Evolutionary conservation across 2,888 invertebrate genomes (phyloP), one percentile per base, ranked within the genome.

Genomic region (Drosophila pseudotakahashii): DNA sequence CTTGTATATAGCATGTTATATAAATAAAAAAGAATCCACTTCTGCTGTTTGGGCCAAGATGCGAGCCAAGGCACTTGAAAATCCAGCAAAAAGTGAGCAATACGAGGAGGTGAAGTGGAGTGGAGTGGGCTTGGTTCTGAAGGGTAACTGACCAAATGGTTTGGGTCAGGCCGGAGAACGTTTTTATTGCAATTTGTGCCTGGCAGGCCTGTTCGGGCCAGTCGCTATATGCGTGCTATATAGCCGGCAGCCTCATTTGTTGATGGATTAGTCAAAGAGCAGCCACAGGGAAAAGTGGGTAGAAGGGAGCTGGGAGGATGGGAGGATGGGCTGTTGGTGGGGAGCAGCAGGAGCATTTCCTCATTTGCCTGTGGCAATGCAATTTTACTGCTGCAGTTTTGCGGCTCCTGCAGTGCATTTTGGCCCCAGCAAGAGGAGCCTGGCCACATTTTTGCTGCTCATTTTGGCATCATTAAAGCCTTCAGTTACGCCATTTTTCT

Each of bases 211-310:
- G n/a, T 13, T 23, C 30, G 1, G 14, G 14, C 26, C 32, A 11
- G 47, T 60, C 32, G 57, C 54, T 67, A 45, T 57, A 58, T 55
- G 69, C 59, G 45, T 72, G 72, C 78, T 73, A 70, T 70, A 74
- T 83, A 69, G 76, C 59, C 79, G 73, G 72, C 75, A 75, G 80
- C 72, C 88, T 88, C 88, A 83, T 88, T 88, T 83, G 80, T 78
- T 83, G 88, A 82, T 84, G 86, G 83, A 88, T 84, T 85, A 88
- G 86, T 88, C 88, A 88, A 82, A 88, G 88, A 75, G 78, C 77
- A 81, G 69, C 61, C 73, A 72, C 58, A 50, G 51, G 53, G 44
- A 23, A 58, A n/a, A n/a, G 34, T 26, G 59, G 19, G 11, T 39
- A 11, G 13, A 41, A 10, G 32, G 41, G 30, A 11, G 55, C 7